Base-by-base conservation (phyloP, 2,888 invertebrate species). In the Calephelis perditalis region DNA sequence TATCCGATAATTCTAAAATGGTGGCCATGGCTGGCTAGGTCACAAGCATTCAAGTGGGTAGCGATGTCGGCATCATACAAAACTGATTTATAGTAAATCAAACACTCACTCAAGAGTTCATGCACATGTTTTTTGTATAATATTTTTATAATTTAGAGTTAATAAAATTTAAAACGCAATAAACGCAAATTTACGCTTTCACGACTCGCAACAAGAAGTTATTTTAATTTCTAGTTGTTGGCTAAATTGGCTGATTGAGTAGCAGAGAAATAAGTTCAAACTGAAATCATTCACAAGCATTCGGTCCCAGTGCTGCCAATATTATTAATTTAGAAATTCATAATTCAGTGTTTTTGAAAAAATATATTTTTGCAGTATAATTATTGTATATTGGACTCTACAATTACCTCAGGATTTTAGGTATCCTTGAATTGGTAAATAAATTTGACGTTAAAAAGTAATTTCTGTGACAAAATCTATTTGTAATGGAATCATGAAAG, bases 1-100 rank as follows among this genome's bases (percentile, higher is more conserved):
- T 77, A 78, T 76, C 67, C 72, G 79, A 78, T 73, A 78, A 84
- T 84, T 88, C 84, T 89, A 90, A 90, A 90, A 90, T 90, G 90
- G 90, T 88, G 87, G 90, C 89, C 89, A 84, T 86, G 82, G 83
- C 79, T 78, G 81, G 84, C 82, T 87, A 84, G 82, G 69, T 70
- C 85, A 84, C 82, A 72, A 78, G 77, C 77, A 71, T 78, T 77
- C 63, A 62, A 69, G 63, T 68, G 63, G 55, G 62, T 74, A 77
- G 72, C 71, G 70, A 75, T 70, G 71, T 67, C 45, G 46, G 68
- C 65, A 69, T 70, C 69, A 63, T 66, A 64, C 65, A 65, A 68
- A 66, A 77, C 67, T 71, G 67, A 65, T 73, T 69, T 73, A 74
- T 70, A 72, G 65, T 59, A 74, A 75, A 74, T 63, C 72, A 76